Base-by-base conservation (phyloP, 2,888 invertebrate genomes). In the Gymnosoma rotundatum region DNA sequence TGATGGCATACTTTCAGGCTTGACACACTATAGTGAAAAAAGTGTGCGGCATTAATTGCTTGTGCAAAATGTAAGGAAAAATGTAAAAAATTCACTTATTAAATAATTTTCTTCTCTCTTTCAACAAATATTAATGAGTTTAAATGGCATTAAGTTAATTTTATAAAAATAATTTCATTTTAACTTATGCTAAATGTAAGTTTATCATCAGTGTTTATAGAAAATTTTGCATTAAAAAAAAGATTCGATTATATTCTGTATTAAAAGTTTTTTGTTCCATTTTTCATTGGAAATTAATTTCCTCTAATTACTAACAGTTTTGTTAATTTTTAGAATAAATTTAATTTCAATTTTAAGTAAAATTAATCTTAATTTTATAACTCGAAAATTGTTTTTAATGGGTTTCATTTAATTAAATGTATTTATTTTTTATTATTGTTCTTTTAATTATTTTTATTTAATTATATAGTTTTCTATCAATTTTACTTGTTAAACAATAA, bases 21-120 rank as follows among this genome's bases (percentile, higher is more conserved):
- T 50, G 25, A 4, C 14, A 60, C 21, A 21, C 21, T 10, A 20
- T 42, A 45, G 54, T 25, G 25, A 56, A 38, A 64, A 48, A 48
- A 50, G 67, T 45, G 54, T 63, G 60, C 42, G 36, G 25, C 67
- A 21, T 63, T 80, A 78, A 83, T 78, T 83, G 78, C 73, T 84
- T 78, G 73, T 63, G 67, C 16, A 61, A 48, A 73, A 73, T n/a
- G 67, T 78, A 25, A 61, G 72, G 64, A 12, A 12, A 42, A 42
- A 1, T 61, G 12, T 54, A 8, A n/a, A 70, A 48, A 50, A 60
- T n/a, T 52, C 42, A 42, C 10, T 1, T 42, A 42, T 12, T 48
- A n/a, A 48, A 4, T 48, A n/a, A 6, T 21, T 14, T 14, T 25
- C 42, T 18, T 18, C 42, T 20, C 42, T 42, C 42, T 42, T 12